Conservation (phyloP, 2,113 vertebrate species). For the Equus przewalskii region DNA sequence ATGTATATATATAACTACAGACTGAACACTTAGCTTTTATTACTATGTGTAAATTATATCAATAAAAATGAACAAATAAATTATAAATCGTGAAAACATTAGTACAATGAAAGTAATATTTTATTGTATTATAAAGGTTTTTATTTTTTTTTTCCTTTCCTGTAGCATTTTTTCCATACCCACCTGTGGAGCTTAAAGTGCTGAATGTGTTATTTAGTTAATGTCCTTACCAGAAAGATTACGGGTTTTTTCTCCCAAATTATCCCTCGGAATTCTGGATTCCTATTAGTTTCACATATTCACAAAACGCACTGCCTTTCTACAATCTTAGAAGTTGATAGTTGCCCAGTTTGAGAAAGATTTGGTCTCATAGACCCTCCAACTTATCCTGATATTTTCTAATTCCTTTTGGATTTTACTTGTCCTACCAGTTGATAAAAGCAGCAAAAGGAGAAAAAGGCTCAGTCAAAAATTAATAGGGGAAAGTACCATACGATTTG, state of each 20-base stretch:
- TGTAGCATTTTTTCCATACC: background rate
- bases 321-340: background rate
- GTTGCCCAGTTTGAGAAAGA: background rate
- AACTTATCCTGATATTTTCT: background rate
- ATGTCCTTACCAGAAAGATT: background rate
- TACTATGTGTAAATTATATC: too few species aligned
- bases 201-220: background rate
- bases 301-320: background rate
- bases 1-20: background rate
- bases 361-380: background rate
- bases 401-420: background rate
- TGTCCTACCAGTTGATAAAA: background rate
- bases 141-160: background rate
- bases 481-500: background rate
- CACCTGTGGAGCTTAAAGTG: background rate
- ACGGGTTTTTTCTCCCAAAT: background rate
- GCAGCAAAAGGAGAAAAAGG: background rate
- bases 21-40: background rate
- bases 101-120: background rate
- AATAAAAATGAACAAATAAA: too few species aligned
- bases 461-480: background rate
- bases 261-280: background rate
- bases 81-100: background rate
- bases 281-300: background rate
- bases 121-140: background rate